phyloP scores from a whole-genome alignment of 2,888 invertebrate species.

The Protodeltote pygarga region DNA sequence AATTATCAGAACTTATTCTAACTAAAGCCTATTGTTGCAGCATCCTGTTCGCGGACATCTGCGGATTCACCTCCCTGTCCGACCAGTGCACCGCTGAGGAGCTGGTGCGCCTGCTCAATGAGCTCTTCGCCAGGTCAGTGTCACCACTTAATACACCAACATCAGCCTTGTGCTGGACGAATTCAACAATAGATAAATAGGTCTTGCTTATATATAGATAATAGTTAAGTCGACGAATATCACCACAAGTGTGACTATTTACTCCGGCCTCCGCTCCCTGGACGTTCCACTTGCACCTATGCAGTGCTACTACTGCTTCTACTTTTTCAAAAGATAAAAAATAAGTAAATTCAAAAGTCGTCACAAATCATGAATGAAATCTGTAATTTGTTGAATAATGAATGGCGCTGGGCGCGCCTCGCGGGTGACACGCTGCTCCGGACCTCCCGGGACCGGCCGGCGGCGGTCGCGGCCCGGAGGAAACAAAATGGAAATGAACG shows the following conservation, averaged over 20 bases:
- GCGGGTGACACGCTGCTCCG: not conserved
- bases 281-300: not conserved
- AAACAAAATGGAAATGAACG: conserved; percentile 15
- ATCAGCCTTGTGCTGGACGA: not conserved
- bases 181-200: too few relatives aligned
- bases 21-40: conserved; percentile 80
- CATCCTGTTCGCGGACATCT: conserved; percentile 97
- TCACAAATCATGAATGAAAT: conserved; percentile 24
- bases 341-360: not conserved
- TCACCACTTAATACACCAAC: not conserved
- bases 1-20: too few relatives aligned
- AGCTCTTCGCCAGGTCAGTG: conserved; percentile 94
- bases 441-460: not conserved
- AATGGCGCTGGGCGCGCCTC: conserved; percentile 12
- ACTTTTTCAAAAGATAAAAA: not conserved
- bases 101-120: conserved; percentile 94
- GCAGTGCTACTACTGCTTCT: not conserved
- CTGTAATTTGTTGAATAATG: conserved; percentile 40
- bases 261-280: not conserved
- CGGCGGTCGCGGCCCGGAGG: not conserved
- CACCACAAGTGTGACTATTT: not conserved
- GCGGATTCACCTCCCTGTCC: conserved; percentile 96
- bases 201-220: too few relatives aligned
- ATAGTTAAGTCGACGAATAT: too few relatives aligned
- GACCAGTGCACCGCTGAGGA: conserved; percentile 98